phyloP scores from a whole-genome alignment of 2,113 vertebrate genomes.

The Myiozetetes cayanensis region DNA sequence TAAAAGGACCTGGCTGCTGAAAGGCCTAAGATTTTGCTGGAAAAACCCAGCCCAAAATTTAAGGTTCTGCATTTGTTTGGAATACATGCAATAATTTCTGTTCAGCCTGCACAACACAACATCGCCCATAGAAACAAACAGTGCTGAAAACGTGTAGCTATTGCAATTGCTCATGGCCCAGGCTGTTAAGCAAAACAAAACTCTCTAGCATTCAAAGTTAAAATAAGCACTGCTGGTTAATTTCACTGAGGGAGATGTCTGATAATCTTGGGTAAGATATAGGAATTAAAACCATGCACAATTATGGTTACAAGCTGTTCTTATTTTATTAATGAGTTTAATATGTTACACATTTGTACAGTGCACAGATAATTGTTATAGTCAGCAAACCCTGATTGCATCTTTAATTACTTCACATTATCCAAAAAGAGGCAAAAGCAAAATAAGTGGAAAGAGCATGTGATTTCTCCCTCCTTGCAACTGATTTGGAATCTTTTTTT shows the following conservation, averaged over 20 bases:
- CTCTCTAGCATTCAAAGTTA: not conserved
- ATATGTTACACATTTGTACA: not conserved
- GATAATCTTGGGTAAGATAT: not conserved
- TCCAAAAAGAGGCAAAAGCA: not conserved
- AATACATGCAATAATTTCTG: not conserved
- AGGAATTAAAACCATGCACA: not conserved
- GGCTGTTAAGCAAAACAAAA: not conserved
- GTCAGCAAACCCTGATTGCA: not conserved
- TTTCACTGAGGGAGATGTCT: not conserved
- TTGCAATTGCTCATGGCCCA: not conserved
- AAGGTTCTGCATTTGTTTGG: not conserved
- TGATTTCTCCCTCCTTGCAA: not conserved
- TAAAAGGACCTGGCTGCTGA: not conserved
- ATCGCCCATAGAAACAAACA: constrained; percentile 8
- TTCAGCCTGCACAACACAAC: not conserved
- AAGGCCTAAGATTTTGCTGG: not conserved
- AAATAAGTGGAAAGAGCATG: not conserved
- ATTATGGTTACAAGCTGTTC: not conserved
- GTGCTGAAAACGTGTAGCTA: accelerated
- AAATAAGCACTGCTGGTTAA: not conserved
- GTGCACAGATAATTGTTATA: not conserved
- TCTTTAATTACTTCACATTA: not conserved
- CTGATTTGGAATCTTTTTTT: not conserved
- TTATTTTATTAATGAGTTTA: not conserved
- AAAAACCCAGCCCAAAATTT: not conserved